phyloP scores from a whole-genome alignment of 2,113 vertebrate species.

The Protomyctophum bolini region DNA sequence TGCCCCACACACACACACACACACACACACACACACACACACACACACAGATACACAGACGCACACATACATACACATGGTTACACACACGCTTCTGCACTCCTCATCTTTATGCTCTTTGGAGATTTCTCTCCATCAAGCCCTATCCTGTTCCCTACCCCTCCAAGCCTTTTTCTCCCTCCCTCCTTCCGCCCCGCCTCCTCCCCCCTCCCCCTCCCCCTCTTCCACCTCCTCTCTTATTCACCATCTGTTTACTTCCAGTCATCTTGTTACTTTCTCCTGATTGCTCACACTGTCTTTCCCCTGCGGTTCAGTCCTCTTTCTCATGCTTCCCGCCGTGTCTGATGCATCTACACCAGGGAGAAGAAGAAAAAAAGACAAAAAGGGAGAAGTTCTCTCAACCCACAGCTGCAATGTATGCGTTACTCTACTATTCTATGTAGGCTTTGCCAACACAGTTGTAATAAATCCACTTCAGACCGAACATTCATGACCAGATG shows the following conservation, averaged over 20 bases:
- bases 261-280: constrained; percentile 61
- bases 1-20: background rate
- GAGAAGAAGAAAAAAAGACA: background rate
- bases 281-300: constrained; percentile 49
- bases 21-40: constrained; percentile 8
- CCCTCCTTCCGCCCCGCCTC: background rate
- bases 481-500: too few species aligned
- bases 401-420: too few species aligned
- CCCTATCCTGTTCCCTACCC: constrained; percentile 21
- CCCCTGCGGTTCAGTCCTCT: constrained; percentile 24
- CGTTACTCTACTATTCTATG: too few species aligned
- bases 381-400: background rate
- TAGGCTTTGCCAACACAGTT: too few species aligned
- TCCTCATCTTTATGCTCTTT: constrained; percentile 34
- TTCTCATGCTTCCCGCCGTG: background rate
- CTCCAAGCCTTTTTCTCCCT: background rate
- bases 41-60: constrained; percentile 23
- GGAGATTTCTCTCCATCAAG: background rate
- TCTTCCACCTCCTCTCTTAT: constrained; percentile 13
- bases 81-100: constrained; percentile 14
- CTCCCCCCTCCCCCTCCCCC: constrained; percentile 8
- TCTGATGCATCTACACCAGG: constrained; percentile 9
- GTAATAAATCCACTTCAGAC: too few species aligned
- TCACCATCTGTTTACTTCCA: constrained; percentile 71
- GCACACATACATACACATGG: constrained; percentile 1